Evolutionary conservation across 2,113 vertebrate genomes (phyloP), one percentile per base, ranked within the genome.

Genomic region (Neodontobutis hainanensis): DNA sequence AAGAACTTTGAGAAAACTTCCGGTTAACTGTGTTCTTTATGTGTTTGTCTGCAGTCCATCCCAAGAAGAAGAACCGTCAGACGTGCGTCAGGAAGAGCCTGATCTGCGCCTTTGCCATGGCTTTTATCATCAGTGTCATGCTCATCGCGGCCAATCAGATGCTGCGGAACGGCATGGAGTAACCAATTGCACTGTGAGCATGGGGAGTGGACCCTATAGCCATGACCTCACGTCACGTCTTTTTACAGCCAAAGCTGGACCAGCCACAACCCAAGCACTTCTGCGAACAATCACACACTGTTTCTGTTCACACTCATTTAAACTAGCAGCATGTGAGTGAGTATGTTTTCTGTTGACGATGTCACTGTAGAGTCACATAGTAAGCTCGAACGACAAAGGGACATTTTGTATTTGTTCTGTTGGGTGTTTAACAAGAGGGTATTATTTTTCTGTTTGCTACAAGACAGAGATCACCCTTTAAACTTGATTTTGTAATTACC

Each of bases 81-180:
- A 99, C 97, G 12, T 99, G 97, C 2, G 96, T 99, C 61, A 94
- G 97, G 83, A 99, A 99, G 93, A 99, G 97, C 89, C 94, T 99
- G 88, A 99, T 99, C 87, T 99, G 97, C 84, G 97, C 97, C 45
- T 99, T 99, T 12, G 97, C 97, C 51, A 98, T 99, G 95, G 97
- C 97, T 89, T 99, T 99, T 92, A 99, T 99, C 86, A 99, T 99
- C 83, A 99, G 97, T 65, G 97, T 99, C 90, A 98, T 99, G 97
- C 89, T 99, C 77, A 99, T 99, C 6, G 97, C 97, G 0, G 97
- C 97, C 93, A 99, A 99, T 90, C 97, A 99, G 93, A 99, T 99
- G 93, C 94, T 99, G 75, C 94, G 97, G 49, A 99, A 96, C 44
- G 97, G 97, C 91, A 99, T 99, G 97, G 96, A 99, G 92, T 99